A percentile compares a stretch with the other conserved stretches of the same genome.
phyloP scores from a whole-genome alignment of 37 sponge, comb jelly and placozoan species.

The Mnemiopsis leidyi region DNA sequence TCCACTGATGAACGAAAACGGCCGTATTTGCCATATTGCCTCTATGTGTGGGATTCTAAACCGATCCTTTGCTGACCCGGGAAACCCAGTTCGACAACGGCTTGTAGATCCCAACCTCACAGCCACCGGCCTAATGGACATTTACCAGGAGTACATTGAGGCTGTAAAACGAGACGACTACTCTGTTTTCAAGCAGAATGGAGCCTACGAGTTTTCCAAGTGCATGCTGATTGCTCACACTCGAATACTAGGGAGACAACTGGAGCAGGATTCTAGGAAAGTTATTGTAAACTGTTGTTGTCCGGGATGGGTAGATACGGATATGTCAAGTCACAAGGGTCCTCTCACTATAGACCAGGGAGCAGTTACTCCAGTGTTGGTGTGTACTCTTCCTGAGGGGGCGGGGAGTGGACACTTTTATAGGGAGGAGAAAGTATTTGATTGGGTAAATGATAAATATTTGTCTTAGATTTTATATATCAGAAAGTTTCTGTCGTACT shows the following conservation, averaged over 20 bases:
- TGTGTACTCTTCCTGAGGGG: constrained; percentile 73
- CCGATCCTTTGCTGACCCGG: background rate
- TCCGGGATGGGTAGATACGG: constrained; percentile 72
- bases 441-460: constrained; percentile 68
- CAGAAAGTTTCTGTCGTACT: too few relatives aligned
- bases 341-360: constrained; percentile 78
- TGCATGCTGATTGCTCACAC: constrained; percentile 33
- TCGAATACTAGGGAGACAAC: background rate
- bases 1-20: constrained; percentile 76
- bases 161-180: constrained; percentile 70
- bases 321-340: constrained; percentile 75
- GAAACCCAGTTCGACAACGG: constrained; percentile 16
- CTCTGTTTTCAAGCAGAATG: background rate
- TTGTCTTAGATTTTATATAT: too few relatives aligned
- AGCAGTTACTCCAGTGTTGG: constrained; percentile 77
- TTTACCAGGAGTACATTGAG: constrained; percentile 76
- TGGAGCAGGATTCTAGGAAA: background rate
- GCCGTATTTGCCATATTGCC: constrained; percentile 79
- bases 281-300: constrained; percentile 41
- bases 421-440: constrained; percentile 67
- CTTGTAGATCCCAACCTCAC: constrained; percentile 67
- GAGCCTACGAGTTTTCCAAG: constrained; percentile 23
- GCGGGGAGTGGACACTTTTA: constrained; percentile 80
- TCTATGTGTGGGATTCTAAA: constrained; percentile 68
- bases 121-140: constrained; percentile 70